A percentile compares a stretch with the other conserved stretches of the same genome.
phyloP scores from a whole-genome alignment of 2,888 invertebrate species.

The Tetrapedia diversipes region DNA sequence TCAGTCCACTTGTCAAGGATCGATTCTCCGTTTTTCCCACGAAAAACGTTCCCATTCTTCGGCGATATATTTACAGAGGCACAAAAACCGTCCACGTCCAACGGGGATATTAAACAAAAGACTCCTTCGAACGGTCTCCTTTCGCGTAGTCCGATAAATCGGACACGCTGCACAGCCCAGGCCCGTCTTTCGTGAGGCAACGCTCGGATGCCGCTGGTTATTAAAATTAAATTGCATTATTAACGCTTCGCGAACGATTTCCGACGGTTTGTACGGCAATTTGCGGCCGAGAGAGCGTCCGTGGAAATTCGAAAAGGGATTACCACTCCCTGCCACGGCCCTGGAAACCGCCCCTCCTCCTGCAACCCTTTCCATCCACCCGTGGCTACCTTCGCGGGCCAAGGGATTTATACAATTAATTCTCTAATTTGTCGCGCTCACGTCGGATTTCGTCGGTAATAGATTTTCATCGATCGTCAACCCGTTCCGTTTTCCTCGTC shows the following conservation, averaged over 20 bases:
- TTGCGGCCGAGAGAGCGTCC: constrained; percentile 70
- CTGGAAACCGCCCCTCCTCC: not conserved
- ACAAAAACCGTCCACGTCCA: not conserved
- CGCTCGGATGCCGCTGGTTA: constrained; percentile 69
- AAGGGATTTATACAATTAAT: constrained; percentile 79
- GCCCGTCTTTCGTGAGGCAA: constrained; percentile 60
- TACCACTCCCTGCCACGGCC: constrained; percentile 62
- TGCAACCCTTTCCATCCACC: constrained; percentile 18
- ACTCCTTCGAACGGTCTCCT: constrained; percentile 37
- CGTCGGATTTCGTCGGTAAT: constrained; percentile 77
- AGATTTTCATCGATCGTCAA: constrained; percentile 72
- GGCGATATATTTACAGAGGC: not conserved
- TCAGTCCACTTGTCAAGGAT: too few relatives aligned
- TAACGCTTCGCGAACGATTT: constrained; percentile 77
- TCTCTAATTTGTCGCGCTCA: constrained; percentile 78
- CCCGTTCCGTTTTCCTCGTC: constrained; percentile 39
- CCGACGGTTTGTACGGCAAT: constrained; percentile 75
- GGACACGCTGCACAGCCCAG: constrained; percentile 45
- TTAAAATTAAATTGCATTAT: constrained; percentile 80
- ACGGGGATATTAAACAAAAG: constrained; percentile 39
- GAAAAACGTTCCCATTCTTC: too few relatives aligned
- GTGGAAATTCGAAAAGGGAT: constrained; percentile 78
- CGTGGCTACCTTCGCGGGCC: constrained; percentile 69
- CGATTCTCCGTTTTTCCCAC: too few relatives aligned
- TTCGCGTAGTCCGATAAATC: constrained; percentile 42